These are phyloP conservation scores for Tinea semifulvella DNA, from an alignment of 2,888 invertebrate species.

Conservation along the genomic window DNA sequence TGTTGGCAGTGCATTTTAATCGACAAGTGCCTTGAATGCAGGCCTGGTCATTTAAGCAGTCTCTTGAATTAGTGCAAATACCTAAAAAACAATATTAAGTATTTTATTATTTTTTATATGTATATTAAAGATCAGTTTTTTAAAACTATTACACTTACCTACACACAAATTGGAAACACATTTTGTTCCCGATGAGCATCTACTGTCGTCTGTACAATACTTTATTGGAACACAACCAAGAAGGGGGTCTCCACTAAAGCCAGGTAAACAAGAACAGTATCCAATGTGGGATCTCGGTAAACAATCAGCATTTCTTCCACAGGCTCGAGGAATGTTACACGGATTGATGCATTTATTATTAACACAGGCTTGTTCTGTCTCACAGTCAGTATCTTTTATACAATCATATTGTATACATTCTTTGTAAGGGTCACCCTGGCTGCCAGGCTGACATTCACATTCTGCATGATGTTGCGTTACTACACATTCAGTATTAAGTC, in stretches of 20 bases:
- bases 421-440: constrained; percentile 77
- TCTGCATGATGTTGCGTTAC: constrained; percentile 73
- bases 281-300: constrained; percentile 80
- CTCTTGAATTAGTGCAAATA: constrained; percentile 80
- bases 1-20: constrained; percentile 81
- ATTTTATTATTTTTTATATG: constrained; percentile 20
- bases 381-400: constrained; percentile 79
- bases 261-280: constrained; percentile 83
- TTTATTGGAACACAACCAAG: constrained; percentile 85
- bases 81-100: constrained; percentile 45
- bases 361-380: constrained; percentile 75
- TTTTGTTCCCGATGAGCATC: constrained; percentile 85
- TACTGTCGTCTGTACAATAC: constrained; percentile 81
- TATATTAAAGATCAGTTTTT: background rate
- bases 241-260: constrained; percentile 86
- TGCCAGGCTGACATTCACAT: constrained; percentile 79
- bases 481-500: constrained; percentile 78
- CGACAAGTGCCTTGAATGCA: constrained; percentile 89
- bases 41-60: constrained; percentile 85
- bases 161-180: constrained; percentile 85
- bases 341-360: constrained; percentile 84
- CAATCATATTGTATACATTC: constrained; percentile 82
- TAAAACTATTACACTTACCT: constrained; percentile 49
- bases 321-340: constrained; percentile 81
- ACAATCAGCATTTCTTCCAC: constrained; percentile 83